Evolutionary conservation across 2,888 invertebrate genomes (phyloP), one percentile per base, ranked within the genome.

Genomic region (Pristionchus mayeri): DNA sequence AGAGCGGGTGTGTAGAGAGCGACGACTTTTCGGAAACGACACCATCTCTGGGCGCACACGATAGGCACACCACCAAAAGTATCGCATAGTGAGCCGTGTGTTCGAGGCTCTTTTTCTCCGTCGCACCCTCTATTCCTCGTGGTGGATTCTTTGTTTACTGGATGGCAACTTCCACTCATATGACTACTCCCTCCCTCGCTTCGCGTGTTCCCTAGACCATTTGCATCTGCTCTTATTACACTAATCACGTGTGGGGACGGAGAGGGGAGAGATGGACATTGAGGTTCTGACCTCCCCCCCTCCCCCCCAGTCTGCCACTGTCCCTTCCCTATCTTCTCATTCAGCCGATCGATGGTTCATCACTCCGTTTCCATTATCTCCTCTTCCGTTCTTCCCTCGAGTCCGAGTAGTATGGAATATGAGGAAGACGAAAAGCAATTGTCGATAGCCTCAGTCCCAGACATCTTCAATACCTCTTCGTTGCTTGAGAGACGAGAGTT

Each of bases 391-490:
- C 21, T 18, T 40, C 2, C 27, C 11, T 6, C 63, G 4, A 16
- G 18, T 27, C 27, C 80, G 13, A 34, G n/a, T 4, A 60, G 30
- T 0, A 50, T 60, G 34, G 48, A 34, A 11, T 27, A 44, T 4
- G 81, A 82, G 7, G 63, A 63, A 4, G 81, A 40, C 24, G 37
- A 44, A 0, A 44, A 60, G 52, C 9, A 78, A 37, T 21, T 82
- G 6, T 13, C 11, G 16, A 21, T 48, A 44, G 30, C 40, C 9
- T 63, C 44, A 0, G 7, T 34, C 37, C 37, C 63, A 3, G 48
- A 82, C 48, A 63, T 82, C 16, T 48, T 63, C 63, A 44, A 82
- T 34, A 82, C 63, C 40, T 60, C 60, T 21, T 71, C 54, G n/a
- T 21, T 54, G 21, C 54, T 50, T 6, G 52, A 78, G 30, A 48